phyloP scores from a whole-genome alignment of 1,140 invertebrate genomes.

The Drosophila elegans region DNA sequence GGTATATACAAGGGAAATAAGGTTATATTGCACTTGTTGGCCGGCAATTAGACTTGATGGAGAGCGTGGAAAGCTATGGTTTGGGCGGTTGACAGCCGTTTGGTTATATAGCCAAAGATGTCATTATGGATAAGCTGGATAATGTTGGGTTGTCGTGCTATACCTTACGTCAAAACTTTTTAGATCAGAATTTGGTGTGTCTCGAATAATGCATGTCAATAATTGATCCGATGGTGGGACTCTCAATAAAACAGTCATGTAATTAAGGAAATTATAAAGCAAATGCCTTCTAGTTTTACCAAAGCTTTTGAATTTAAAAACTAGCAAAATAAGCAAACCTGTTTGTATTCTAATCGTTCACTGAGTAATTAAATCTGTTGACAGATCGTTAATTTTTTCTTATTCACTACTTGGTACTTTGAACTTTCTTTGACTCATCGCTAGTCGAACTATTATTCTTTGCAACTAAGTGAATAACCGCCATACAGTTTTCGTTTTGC shows the following conservation, averaged over 20 bases:
- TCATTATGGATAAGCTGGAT: constrained; percentile 45
- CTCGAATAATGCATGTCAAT: neutral
- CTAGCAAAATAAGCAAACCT: neutral
- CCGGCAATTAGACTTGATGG: constrained; percentile 31
- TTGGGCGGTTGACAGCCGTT: constrained; percentile 11
- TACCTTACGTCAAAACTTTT: constrained; percentile 4
- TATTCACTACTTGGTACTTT: constrained; percentile 15
- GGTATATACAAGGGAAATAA: constrained; percentile 5
- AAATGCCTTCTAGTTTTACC: neutral
- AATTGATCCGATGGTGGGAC: neutral
- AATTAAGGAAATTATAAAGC: constrained; percentile 23
- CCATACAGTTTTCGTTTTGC: neutral
- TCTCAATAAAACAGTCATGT: neutral
- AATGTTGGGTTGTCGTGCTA: constrained; percentile 34
- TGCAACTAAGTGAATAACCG: neutral
- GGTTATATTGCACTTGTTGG: constrained; percentile 30
- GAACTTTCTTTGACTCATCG: constrained; percentile 35
- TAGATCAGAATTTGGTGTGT: constrained; percentile 28
- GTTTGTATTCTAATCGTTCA: neutral
- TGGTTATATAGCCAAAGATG: constrained; percentile 25
- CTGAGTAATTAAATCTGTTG: neutral
- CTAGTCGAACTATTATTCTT: constrained; percentile 14
- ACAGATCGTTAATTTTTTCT: neutral
- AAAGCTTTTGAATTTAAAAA: neutral
- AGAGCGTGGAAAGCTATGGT: neutral